Base-by-base conservation (phyloP, 2,888 invertebrate genomes). In the Drosophila pseudotalamancana region DNA sequence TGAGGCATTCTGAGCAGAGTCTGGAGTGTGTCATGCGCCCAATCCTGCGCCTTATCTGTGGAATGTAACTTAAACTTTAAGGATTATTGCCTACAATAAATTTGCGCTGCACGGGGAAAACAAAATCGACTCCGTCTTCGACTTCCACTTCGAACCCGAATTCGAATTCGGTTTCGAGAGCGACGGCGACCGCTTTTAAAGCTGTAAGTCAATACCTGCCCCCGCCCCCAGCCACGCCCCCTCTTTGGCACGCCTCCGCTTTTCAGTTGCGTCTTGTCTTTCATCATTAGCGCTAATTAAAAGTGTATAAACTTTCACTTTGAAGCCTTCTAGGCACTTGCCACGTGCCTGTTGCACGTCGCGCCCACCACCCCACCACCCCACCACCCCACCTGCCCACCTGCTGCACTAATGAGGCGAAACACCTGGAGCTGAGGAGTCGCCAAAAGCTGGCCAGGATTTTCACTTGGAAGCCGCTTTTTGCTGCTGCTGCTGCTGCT, bases 61-160 rank as follows among this genome's bases (percentile, higher is more conserved):
- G 88, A 88, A 88, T 88, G 89, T 88, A 83, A 89, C 87, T 88
- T 87, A 88, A 88, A 88, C 87, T 88, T 88, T 82, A 88, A 88
- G 88, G 88, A 88, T 88, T 88, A 88, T 87, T 88, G 77, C 88
- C 87, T 77, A 78, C 87, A 86, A 88, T 87, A 88, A 88, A 88
- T 88, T 84, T 80, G 83, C 75, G 67, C 61, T 66, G 67, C 62
- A n/a, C 34, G 34, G 34, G 32, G 34, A 6, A n/a, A 27, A 27
- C 43, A 18, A 25, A 8, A 8, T 29, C 27, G 43, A 11, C 31
- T n/a, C 12, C 18, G 63, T 11, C 21, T 19, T n/a, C 18, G 12
- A 0, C 39, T 27, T 25, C 39, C 35, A 14, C 32, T 32, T 19
- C 19, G 35, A 50, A n/a, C n/a, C n/a, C 18, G 12, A 0, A 31